Conservation (phyloP, 30 jellyfish, hydroid and myxozoan species). For the Hydra vulgaris region DNA sequence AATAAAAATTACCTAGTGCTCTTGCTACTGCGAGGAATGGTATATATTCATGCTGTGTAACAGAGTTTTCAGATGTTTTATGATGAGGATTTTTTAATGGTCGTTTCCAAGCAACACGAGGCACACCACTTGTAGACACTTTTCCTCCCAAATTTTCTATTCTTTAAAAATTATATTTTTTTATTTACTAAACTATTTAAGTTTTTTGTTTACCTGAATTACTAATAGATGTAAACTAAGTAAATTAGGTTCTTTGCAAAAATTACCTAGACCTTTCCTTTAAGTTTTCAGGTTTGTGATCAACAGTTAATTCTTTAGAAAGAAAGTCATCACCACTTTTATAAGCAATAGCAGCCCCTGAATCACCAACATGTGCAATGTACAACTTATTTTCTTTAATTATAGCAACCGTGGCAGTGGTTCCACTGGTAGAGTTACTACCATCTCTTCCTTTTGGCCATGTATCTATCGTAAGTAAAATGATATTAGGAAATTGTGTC, state of each 20-base stretch:
- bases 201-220: too few species aligned
- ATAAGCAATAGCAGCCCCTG: slow-evolving; percentile 56
- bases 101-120: slow-evolving; percentile 88
- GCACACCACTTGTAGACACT: slow-evolving; percentile 52
- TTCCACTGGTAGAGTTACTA: slow-evolving; percentile 65
- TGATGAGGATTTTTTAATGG: neutral
- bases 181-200: too few species aligned
- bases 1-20: slow-evolving; percentile 84
- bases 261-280: slow-evolving; percentile 64
- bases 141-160: slow-evolving; percentile 69
- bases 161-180: too few species aligned
- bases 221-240: too few species aligned
- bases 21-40: slow-evolving; percentile 93
- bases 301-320: slow-evolving; percentile 32
- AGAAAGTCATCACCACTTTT: slow-evolving; percentile 15
- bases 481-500: too few species aligned
- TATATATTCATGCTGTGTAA: slow-evolving; percentile 33
- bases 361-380: slow-evolving; percentile 90
- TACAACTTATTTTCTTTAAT: slow-evolving; percentile 41
- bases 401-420: slow-evolving; percentile 83
- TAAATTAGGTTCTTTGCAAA: too few species aligned
- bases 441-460: slow-evolving; percentile 86
- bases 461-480: too few species aligned
- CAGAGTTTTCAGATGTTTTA: neutral
- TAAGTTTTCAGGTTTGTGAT: slow-evolving; percentile 71